These are phyloP conservation scores for Machimus atricapillus DNA, from an alignment of 2,888 invertebrate genomes.

Conservation along the genomic window DNA sequence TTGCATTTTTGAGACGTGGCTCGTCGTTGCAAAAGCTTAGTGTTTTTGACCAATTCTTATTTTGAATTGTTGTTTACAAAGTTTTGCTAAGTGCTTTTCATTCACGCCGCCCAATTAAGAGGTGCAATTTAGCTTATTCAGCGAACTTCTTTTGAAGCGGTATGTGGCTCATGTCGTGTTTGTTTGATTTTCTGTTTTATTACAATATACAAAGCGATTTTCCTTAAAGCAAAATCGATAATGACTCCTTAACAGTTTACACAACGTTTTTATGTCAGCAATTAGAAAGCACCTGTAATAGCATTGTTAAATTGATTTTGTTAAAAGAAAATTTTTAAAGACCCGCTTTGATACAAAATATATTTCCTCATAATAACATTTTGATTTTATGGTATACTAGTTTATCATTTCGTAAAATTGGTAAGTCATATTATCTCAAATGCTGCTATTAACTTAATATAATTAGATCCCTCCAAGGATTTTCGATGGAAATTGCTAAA, in stretches of 20 bases:
- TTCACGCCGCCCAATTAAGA: not conserved
- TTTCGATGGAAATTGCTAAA: not conserved
- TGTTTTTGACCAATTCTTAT: not conserved
- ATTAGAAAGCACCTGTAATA: not conserved
- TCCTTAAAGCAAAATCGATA: not conserved
- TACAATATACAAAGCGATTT: not conserved
- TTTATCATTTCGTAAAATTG: not conserved
- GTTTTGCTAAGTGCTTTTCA: not conserved
- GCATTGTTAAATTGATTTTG: not conserved
- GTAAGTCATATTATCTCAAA: not conserved
- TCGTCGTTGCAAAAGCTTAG: not conserved
- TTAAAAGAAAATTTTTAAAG: not conserved
- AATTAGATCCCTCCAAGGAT: not conserved
- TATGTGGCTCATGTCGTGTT: not conserved
- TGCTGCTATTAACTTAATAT: not conserved
- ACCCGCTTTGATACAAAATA: not conserved
- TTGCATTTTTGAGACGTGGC: not conserved
- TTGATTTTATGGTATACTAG: not conserved
- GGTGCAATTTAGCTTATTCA: not conserved
- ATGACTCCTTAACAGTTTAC: not conserved
- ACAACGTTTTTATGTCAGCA: not conserved
- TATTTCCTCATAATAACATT: not conserved
- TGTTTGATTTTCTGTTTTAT: not conserved
- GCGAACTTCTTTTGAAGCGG: not conserved
- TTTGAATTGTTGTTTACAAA: not conserved